phyloP scores from a whole-genome alignment of 1,140 invertebrate genomes.

The Chymomyza costata region DNA sequence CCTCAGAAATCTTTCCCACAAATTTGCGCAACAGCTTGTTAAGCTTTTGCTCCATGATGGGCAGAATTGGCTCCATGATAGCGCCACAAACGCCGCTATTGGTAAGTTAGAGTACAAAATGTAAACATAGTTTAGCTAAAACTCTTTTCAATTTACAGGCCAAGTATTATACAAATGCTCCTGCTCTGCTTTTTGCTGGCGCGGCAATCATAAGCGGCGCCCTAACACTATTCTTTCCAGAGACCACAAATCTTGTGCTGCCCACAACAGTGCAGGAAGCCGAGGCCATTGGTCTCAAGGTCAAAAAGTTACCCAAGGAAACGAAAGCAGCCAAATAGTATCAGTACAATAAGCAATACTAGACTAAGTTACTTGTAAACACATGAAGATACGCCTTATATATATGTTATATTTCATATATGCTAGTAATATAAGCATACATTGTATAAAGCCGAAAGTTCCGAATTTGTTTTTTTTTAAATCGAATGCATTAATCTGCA shows the following conservation, averaged over 20 bases:
- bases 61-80: constrained; percentile 83
- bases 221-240: constrained; percentile 80
- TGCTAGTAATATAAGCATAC: background rate
- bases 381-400: constrained; percentile 34
- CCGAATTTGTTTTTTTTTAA: no score
- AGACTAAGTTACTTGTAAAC: constrained; percentile 36
- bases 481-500: no score
- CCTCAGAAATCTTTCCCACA: constrained; percentile 85
- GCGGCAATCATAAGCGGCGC: constrained; percentile 79
- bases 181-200: constrained; percentile 80
- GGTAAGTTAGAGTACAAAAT: constrained; percentile 77
- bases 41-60: constrained; percentile 83
- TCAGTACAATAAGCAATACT: constrained; percentile 13
- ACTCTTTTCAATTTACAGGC: constrained; percentile 62
- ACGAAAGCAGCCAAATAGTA: constrained; percentile 23
- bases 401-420: constrained; percentile 24
- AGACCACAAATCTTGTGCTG: constrained; percentile 81
- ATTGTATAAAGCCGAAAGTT: background rate
- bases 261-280: constrained; percentile 83
- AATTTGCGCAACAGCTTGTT: constrained; percentile 80
- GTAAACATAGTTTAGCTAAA: background rate
- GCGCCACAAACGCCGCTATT: constrained; percentile 84
- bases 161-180: constrained; percentile 77
- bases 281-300: constrained; percentile 77
- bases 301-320: constrained; percentile 47